These are phyloP conservation scores for Hermetia illucens DNA, from an alignment of 1,140 invertebrate species.

Conservation along the genomic window DNA sequence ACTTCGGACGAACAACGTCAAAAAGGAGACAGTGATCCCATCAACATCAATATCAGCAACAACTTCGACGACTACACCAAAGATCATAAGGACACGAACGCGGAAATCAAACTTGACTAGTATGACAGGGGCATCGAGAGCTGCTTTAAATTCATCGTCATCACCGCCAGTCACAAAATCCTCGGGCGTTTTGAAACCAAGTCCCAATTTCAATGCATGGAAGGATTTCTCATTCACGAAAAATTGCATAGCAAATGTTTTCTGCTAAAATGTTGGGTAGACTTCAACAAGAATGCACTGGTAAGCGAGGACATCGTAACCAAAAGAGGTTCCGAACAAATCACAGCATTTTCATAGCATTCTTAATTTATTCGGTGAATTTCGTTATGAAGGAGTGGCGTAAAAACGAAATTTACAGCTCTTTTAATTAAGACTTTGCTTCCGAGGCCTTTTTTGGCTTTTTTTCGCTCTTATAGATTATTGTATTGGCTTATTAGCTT, in stretches of 20 bases:
- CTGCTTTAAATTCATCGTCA: slow-evolving; percentile 4
- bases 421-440: too few species aligned
- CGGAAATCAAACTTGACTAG: neutral
- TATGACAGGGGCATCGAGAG: neutral
- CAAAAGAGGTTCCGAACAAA: too few species aligned
- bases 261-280: slow-evolving; percentile 28
- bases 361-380: too few species aligned
- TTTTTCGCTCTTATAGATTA: too few species aligned
- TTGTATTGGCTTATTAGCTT: too few species aligned
- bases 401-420: too few species aligned
- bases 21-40: slow-evolving; percentile 1
- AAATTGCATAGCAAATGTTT: slow-evolving; percentile 29
- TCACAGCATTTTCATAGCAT: too few species aligned
- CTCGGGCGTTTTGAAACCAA: slow-evolving; percentile 11
- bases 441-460: too few species aligned
- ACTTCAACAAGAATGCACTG: too few species aligned
- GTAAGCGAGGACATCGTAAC: too few species aligned
- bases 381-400: too few species aligned
- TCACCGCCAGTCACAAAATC: slow-evolving; percentile 5
- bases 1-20: neutral
- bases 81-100: neutral
- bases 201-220: slow-evolving; percentile 27
- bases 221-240: slow-evolving; percentile 30
- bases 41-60: slow-evolving; percentile 3
- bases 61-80: neutral